Evolutionary conservation across 2,888 invertebrate species (phyloP), one percentile per base, ranked within the genome.

Genomic region (Papilio demoleus): DNA sequence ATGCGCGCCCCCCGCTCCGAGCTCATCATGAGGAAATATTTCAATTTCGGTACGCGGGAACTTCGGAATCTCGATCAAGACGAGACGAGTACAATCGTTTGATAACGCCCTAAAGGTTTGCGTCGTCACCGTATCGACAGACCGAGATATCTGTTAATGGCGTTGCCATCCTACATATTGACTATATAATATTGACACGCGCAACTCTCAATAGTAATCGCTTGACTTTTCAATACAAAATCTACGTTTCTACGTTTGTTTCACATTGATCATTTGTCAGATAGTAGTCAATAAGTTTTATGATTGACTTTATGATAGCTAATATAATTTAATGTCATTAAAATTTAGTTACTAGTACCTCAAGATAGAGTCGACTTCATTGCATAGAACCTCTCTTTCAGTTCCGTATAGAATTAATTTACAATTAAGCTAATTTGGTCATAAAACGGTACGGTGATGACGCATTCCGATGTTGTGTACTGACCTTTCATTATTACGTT

Each of bases 1-100:
- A 87, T 90, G 90, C 90, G 92, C 77, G 92, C 90, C 73, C 90
- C 87, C 65, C 74, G 83, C 87, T 92, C 92, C 87, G 93, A 93
- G 89, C 91, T 92, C 88, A 92, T 93, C 90, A 92, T 93, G 92
- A 90, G 92, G 92, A 92, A 92, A 92, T 92, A 92, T 92, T 92
- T 92, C 92, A 92, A 90, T 77, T 92, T 92, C 83, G 92, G 92
- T 92, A 92, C 88, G 91, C 83, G 80, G 75, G 77, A 73, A 70
- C 72, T 77, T 64, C 60, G 67, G 59, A 64, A 65, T 53, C 53
- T 45, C 38, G 34, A 31, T 36, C 56, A 67, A 61, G 47, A 59
- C 12, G 36, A 24, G 34, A 65, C 59, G 58, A 59, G 47, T 68
- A 50, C 63, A 59, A 45, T 56, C 68, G 65, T 65, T 67, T 36